phyloP scores from a whole-genome alignment of 1,140 invertebrate species.

The Zaprionus ghesquierei region DNA sequence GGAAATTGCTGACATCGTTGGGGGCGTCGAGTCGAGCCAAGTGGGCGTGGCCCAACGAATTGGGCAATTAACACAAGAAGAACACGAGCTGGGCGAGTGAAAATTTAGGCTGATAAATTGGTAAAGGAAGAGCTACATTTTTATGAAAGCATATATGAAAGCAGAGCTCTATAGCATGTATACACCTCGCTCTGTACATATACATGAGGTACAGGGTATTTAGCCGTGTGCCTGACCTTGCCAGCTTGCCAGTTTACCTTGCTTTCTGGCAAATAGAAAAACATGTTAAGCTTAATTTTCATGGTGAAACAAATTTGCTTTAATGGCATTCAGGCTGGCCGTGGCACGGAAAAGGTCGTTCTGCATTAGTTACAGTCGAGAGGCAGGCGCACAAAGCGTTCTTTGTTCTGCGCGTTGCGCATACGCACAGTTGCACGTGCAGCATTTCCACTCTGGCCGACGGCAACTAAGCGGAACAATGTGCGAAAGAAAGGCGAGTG shows the following conservation, averaged over 20 bases:
- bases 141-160: no score
- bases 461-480: constrained; percentile 14
- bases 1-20: constrained; percentile 39
- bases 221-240: background rate
- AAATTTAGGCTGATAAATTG: background rate
- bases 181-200: no score
- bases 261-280: background rate
- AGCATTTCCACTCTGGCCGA: constrained; percentile 29
- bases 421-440: constrained; percentile 70
- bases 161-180: no score
- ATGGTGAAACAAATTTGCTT: constrained; percentile 23
- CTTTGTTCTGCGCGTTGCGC: constrained; percentile 50
- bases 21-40: constrained; percentile 5
- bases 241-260: background rate
- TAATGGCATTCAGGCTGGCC: constrained; percentile 11
- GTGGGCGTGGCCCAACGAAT: constrained; percentile 18
- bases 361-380: constrained; percentile 69
- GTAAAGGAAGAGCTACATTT: background rate
- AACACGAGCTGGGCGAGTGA: background rate
- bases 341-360: constrained; percentile 43
- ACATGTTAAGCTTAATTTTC: background rate
- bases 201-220: background rate
- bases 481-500: background rate
- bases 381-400: constrained; percentile 56
- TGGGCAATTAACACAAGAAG: constrained; percentile 27